Base-by-base conservation (phyloP, 2,888 invertebrate genomes). In the Euproctis similis region DNA sequence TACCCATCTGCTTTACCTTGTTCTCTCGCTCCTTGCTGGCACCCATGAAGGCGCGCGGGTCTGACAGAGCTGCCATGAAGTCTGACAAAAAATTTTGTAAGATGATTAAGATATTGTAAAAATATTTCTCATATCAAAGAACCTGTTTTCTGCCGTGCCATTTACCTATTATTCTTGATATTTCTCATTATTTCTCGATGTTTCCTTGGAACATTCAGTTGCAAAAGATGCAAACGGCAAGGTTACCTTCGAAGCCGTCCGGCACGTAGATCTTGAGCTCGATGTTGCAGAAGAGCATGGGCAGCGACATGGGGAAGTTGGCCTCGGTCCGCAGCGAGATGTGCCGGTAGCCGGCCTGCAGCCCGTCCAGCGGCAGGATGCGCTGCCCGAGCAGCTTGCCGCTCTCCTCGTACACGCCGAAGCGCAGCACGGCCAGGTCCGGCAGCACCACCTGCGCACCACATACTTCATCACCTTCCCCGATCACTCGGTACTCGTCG, bases 221-320 rank as follows among this genome's bases (percentile, higher is more conserved):
- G 4, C 7, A 16, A 16, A 16, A 16, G 16, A 16, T 16, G 7
- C 4, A 16, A 19, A 19, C 19, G n/a, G n/a, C n/a, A n/a, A n/a
- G n/a, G 10, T 21, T 8, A 94, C 94, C 95, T 87, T 97, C 97
- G 65, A 98, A 94, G 26, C 98, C 99, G 82, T 98, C 98, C 21
- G 99, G 99, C 49, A 99, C 98, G 84, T 99, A 99, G 57, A 99
- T 99, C 87, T 98, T 98, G 40, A 99, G 89, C 81, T 98, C 97
- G 60, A 99, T 97, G 73, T 97, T 96, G 68, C 98, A 98, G 86
- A 99, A 99, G 44, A 99, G 87, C 92, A 98, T 99, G 19, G 99
- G 98, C 59, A 99, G 86, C 1, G 98, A 97, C 93, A 98, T 95
- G 31, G 98, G 97, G 76, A 98, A 98, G 84, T 99, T 99, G 31